Evolutionary conservation across 2,113 vertebrate genomes (phyloP), one percentile per base, ranked within the genome.

Genomic region (Actenoides lindsayi): DNA sequence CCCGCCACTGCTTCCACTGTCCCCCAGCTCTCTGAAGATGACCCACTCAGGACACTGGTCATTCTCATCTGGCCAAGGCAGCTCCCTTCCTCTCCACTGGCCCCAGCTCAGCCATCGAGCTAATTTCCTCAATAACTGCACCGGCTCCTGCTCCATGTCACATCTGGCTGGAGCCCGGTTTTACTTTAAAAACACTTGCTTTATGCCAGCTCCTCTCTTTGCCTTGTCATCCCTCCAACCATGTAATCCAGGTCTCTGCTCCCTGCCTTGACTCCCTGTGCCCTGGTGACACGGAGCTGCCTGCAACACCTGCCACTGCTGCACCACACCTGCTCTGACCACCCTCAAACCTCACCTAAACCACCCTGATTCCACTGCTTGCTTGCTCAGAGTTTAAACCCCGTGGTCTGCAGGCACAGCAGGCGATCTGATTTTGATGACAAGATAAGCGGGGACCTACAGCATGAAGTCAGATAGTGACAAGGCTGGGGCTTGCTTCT

Each of bases 401-500:
- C 25, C 1, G 2, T 1, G 1, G 24, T 30, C 48, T 18, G 28
- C 42, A 11, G 92, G 79, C 59, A 44, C 51, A 77, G 75, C 6
- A 3, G 44, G 62, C 70, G 88, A 91, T 91, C 81, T 92, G 91
- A 75, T 96, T 92, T 69, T 73, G 53, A 50, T 41, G 83, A 83
- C 24, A 63, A 92, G 86, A 94, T 93, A 94, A 97, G 80, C 10
- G 0, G 56, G 24, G 93, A 96, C 84, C 86, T 93, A 85, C 71
- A 78, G 57, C 53, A 6, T 0, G 0, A 89, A 88, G 83, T 23
- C 86, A 81, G 81, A 79, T 67, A 94, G 17, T 0, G 2, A 95
- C 96, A 95, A 92, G 71, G 15, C 84, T 76, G 51, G 89, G 81
- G 74, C 94, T 95, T 95, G 91, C 89, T 89, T 87, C 68, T 63